These are phyloP conservation scores for Chironomus riparius DNA, from an alignment of 2,888 invertebrate genomes.

Conservation along the genomic window DNA sequence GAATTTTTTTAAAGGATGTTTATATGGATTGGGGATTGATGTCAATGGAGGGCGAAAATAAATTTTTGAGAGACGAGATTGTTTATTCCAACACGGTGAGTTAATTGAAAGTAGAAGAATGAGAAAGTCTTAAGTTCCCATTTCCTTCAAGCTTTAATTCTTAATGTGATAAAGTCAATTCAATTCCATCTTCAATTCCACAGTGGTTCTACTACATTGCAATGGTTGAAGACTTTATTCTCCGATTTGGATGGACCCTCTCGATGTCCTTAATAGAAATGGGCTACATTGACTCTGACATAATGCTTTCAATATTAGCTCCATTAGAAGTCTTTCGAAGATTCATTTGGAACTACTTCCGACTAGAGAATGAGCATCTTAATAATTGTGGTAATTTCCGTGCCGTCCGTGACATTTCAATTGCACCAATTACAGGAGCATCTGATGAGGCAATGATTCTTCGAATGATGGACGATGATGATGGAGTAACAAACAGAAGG, in stretches of 20 bases:
- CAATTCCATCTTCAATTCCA: not conserved
- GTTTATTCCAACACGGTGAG: constrained; percentile 67
- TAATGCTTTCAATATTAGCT: constrained; percentile 56
- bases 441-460: constrained; percentile 51
- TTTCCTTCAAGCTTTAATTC: no score
- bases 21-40: constrained; percentile 85
- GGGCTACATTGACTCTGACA: constrained; percentile 53
- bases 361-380: constrained; percentile 79
- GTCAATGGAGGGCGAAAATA: constrained; percentile 63
- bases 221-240: constrained; percentile 67
- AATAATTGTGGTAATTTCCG: constrained; percentile 85
- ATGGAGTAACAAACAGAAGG: constrained; percentile 40
- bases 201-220: constrained; percentile 75
- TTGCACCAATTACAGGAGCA: constrained; percentile 60
- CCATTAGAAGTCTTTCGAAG: constrained; percentile 62
- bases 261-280: constrained; percentile 60
- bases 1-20: constrained; percentile 51
- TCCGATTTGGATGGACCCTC: constrained; percentile 70
- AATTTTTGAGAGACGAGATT: constrained; percentile 65
- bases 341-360: constrained; percentile 85
- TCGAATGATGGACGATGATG: constrained; percentile 42
- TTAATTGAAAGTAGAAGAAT: no score
- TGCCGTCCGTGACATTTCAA: constrained; percentile 76
- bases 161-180: no score
- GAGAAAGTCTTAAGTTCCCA: no score